A percentile compares a stretch with the other conserved stretches of the same genome.
Evolutionary conservation across 2,888 invertebrate species (phyloP).

Genomic region (Pristionchus arcanus): DNA sequence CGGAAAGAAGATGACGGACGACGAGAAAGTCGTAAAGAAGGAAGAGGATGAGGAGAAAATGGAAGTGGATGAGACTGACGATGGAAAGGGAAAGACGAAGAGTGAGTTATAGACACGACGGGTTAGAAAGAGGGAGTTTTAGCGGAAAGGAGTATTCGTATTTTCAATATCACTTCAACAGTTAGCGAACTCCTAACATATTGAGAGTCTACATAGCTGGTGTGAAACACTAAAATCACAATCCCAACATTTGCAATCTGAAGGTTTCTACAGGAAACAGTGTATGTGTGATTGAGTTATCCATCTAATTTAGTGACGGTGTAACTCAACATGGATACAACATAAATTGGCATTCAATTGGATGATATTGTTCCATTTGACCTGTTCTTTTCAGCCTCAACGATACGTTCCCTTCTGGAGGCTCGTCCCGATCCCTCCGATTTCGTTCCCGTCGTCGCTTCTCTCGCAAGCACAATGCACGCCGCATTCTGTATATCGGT

Average conservation of each 20-base stretch:
- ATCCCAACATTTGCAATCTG: background rate
- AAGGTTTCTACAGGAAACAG: background rate
- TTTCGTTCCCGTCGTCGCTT: conserved; percentile 42
- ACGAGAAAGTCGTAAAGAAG: background rate
- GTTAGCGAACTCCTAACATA: no score
- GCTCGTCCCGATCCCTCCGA: conserved; percentile 50
- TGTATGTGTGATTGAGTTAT: no score
- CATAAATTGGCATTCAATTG: no score
- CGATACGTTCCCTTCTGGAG: conserved; percentile 15
- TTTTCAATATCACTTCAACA: no score
- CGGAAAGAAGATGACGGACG: background rate
- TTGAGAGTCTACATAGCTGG: background rate
- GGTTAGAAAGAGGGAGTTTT: no score
- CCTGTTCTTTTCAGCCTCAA: background rate
- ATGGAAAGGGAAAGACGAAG: background rate
- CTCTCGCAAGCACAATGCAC: conserved; percentile 50
- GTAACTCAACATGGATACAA: no score
- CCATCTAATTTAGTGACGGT: no score
- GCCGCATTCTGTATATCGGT: conserved; percentile 54
- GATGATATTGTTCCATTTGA: no score
- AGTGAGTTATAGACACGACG: background rate
- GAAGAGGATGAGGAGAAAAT: background rate
- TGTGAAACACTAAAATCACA: background rate
- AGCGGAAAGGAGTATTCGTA: background rate
- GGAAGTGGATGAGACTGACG: background rate